Base-by-base conservation (phyloP, 2,113 vertebrate genomes). In the Albula goreensis region DNA sequence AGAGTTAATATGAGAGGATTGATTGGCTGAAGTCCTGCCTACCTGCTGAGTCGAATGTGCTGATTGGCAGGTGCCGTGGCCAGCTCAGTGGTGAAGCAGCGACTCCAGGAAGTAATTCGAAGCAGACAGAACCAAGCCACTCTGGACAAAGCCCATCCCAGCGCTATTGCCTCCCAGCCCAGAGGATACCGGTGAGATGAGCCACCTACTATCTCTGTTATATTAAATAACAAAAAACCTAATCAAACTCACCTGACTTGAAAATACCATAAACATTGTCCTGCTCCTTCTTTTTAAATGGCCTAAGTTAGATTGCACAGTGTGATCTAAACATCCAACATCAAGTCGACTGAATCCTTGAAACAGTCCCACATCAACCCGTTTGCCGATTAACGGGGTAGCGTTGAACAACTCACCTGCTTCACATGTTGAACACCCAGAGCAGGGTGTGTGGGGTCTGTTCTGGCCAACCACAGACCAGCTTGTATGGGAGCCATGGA, bases 41-140 rank as follows among this genome's bases (percentile, higher is more conserved):
- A 99, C 98, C 94, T 96, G 53, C 15, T 74, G 15, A 63, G 60
- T 13, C 85, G 22, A 2, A 66, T 87, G 19, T 87, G 19, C 84
- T 90, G 15, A 22, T 85, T 90, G 78, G 12, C 89, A 99, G 98
- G 97, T 93, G 98, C 97, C 0, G 95, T 98, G 50, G 97, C 98
- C 91, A 99, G 98, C 94, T 96, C 96, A 0, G 95, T 95, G 83
- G 98, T 99, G 41, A 98, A 95, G 91, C 96, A 98, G 94, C 98
- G 97, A 87, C 92, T 99, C 88, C 96, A 97, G 0, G 96, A 97
- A 88, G 96, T 99, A 86, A 99, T 99, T 84, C 93, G 95, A 86
- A 97, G 97, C 89, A 97, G 96, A 89, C 97, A 97, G 88, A 96
- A 96, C 9, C 96, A 97, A 91, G 96, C 97, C 4, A 95, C 95